Percentiles rank a stretch among this genome's conserved stretches.
These are phyloP conservation scores for Physeter macrocephalus DNA, from an alignment of 2,113 vertebrate genomes.

Conservation along the genomic window DNA sequence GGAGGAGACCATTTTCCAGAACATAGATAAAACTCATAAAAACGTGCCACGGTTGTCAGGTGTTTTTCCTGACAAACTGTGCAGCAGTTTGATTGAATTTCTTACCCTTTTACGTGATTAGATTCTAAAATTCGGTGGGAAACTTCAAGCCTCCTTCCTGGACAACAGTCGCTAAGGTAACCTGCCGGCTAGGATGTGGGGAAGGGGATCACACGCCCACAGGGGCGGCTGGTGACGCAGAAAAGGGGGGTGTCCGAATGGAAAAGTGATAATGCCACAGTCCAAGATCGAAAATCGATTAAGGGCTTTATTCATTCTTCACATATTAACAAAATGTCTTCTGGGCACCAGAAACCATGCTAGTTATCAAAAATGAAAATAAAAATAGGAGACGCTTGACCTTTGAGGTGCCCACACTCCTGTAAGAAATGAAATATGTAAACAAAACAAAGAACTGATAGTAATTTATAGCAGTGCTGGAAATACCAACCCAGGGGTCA, in stretches of 20 bases:
- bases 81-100: background rate
- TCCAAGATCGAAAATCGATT: background rate
- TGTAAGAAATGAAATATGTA: background rate
- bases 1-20: slow-evolving; percentile 26
- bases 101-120: background rate
- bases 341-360: background rate
- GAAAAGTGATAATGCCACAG: background rate
- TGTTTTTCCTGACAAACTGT: background rate
- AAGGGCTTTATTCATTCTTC: background rate
- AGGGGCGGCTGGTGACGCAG: background rate
- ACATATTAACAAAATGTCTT: background rate
- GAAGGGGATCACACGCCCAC: accelerated
- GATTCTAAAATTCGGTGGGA: background rate
- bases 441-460: background rate
- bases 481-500: background rate
- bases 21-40: slow-evolving; percentile 20
- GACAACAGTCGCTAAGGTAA: background rate
- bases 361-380: background rate
- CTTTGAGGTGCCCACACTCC: background rate
- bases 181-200: accelerated
- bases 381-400: too few species aligned
- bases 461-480: background rate
- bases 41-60: background rate
- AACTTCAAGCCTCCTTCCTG: background rate
- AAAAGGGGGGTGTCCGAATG: background rate